Percentiles rank a stretch among this genome's conserved stretches.
Conservation (phyloP, 2,888 invertebrate species). For the Dolichomitus sp. region DNA sequence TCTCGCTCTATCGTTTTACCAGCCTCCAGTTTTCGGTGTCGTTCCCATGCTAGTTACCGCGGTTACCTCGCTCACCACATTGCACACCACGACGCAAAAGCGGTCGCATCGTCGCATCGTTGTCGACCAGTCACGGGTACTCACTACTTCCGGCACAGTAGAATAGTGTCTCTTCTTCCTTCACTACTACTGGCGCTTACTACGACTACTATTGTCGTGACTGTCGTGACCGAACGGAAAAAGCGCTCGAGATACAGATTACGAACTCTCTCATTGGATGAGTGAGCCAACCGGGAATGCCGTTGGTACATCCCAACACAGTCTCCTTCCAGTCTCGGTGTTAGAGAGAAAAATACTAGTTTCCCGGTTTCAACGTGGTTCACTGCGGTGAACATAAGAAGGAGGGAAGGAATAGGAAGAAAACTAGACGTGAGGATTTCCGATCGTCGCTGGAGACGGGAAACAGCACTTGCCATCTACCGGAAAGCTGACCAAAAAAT, state of each 20-base stretch:
- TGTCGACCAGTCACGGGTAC: conserved; percentile 28
- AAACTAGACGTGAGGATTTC: conserved; percentile 31
- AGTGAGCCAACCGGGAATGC: conserved; percentile 9
- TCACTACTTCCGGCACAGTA: conserved; percentile 51
- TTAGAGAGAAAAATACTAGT: conserved; percentile 18
- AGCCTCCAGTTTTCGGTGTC: background rate
- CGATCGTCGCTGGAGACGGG: conserved; percentile 13
- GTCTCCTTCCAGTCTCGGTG: conserved; percentile 1
- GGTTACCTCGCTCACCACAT: conserved; percentile 15
- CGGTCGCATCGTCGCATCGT: conserved; percentile 19
- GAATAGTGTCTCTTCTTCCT: conserved; percentile 19
- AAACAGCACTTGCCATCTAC: conserved; percentile 14
- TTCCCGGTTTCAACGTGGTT: conserved; percentile 18
- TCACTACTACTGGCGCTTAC: background rate
- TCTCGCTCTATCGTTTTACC: conserved; percentile 8
- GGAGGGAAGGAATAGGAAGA: conserved; percentile 7
- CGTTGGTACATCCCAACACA: background rate
- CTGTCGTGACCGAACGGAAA: conserved; percentile 32
- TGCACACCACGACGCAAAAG: conserved; percentile 21
- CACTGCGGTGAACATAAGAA: background rate
- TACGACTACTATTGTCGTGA: conserved; percentile 4
- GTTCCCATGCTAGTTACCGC: conserved; percentile 1
- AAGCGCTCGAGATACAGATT: conserved; percentile 58
- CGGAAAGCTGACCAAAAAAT: conserved; percentile 16
- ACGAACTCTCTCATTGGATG: conserved; percentile 55